Evolutionary conservation across 1,140 invertebrate genomes (phyloP), one percentile per base, ranked within the genome.

Genomic region (Lepidurus packardi): DNA sequence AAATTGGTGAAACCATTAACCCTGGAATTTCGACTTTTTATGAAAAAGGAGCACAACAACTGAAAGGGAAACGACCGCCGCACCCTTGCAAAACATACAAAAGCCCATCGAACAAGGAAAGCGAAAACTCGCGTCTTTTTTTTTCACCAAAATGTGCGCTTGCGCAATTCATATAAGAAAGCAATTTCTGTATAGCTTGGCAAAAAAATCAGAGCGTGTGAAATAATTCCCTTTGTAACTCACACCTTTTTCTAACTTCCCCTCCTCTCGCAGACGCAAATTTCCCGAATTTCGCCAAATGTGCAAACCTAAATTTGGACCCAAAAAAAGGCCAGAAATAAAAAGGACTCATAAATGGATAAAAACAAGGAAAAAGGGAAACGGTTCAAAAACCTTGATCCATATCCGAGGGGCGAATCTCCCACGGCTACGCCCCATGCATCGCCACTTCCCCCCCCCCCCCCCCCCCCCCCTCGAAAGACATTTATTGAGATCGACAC

Each of bases 341-440:
- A 65, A 65, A 65, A 9, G 53, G 7, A 21, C 4, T 7, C 16
- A 21, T 21, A 65, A 47, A 47, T 47, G 16, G 6, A 7, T 16
- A 21, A 65, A 65, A 65, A 65, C 16, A 11, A 7, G 53, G 53
- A 65, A 65, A 65, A 65, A 65, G 21, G 53, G 13, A 65, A 65
- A 65, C 53, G 6, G 16, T 13, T 7, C 16, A 21, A 65, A 65
- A 65, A 65, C 53, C 53, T 65, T 65, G 53, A 65, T 65, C 53
- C n/a, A 65, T 16, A 65, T 65, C 53, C 13, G 53, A 65, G 9
- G 34, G 53, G 53, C 53, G 21, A 65, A 65, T 65, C 21, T 65
- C 53, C 53, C 53, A 65, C 53, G 53, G 53, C 53, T 65, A 65
- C 53, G 53, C 53, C 53, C 53, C 53, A 65, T 65, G 53, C 53